Percentiles rank a stretch among this genome's conserved stretches.
These are phyloP conservation scores for Temnothorax unifasciatus DNA, from an alignment of 2,888 invertebrate genomes.

Conservation along the genomic window DNA sequence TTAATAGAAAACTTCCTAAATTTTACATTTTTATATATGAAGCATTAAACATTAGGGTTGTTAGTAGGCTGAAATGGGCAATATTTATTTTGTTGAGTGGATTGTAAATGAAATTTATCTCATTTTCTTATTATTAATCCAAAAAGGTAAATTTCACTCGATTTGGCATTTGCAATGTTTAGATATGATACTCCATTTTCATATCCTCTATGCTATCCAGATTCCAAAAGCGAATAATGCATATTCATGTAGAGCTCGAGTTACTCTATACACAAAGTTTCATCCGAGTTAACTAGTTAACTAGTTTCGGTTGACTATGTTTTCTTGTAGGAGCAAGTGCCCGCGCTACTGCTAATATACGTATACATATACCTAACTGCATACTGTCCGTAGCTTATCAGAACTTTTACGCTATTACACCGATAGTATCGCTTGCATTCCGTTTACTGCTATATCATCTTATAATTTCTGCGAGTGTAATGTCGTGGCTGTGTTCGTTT, in stretches of 20 bases:
- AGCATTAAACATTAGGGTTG: background rate
- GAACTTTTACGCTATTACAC: constrained; percentile 22
- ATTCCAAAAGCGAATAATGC: constrained; percentile 24
- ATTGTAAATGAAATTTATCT: background rate
- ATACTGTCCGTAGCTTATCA: constrained; percentile 24
- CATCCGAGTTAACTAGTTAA: constrained; percentile 49
- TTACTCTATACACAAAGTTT: constrained; percentile 31
- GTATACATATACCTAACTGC: background rate
- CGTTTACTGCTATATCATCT: background rate
- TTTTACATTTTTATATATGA: background rate
- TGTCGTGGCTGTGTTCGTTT: background rate
- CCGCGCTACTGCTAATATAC: background rate
- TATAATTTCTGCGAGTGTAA: constrained; percentile 19
- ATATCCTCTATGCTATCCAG: background rate
- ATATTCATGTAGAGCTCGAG: constrained; percentile 28
- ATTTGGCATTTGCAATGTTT: background rate
- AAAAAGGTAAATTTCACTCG: background rate
- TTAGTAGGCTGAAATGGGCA: background rate
- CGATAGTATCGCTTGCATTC: constrained; percentile 9
- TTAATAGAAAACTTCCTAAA: background rate
- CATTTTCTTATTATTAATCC: background rate
- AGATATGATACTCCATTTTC: background rate
- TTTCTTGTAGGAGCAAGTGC: constrained; percentile 34
- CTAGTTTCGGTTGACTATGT: constrained; percentile 41
- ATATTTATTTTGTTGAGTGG: background rate